These are phyloP conservation scores for Melieria crassipennis DNA, from an alignment of 2,888 invertebrate genomes.

Conservation along the genomic window DNA sequence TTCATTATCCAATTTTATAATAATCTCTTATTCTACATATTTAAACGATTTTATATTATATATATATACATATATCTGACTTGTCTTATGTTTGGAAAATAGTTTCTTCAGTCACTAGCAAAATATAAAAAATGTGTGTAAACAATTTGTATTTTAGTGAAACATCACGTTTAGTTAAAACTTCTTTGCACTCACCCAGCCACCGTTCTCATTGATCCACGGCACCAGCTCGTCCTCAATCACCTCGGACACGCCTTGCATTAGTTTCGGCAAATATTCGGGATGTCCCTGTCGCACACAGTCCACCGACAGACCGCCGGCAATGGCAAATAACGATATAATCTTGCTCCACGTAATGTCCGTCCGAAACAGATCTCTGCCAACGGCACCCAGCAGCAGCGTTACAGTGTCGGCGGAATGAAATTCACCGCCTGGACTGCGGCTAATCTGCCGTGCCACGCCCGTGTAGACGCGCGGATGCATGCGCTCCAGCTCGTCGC, in stretches of 20 bases:
- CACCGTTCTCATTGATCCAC: slow-evolving; percentile 86
- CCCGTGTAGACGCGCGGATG: slow-evolving; percentile 79
- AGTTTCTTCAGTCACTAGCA: too few relatives aligned
- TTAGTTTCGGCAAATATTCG: slow-evolving; percentile 79
- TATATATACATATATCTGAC: too few relatives aligned
- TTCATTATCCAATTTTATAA: too few relatives aligned
- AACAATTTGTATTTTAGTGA: too few relatives aligned
- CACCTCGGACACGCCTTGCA: slow-evolving; percentile 79
- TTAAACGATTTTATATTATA: too few relatives aligned
- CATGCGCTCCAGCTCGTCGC: slow-evolving; percentile 79
- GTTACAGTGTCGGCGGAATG: slow-evolving; percentile 66
- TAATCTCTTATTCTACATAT: too few relatives aligned
- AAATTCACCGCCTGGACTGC: slow-evolving; percentile 70
- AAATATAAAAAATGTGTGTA: too few relatives aligned
- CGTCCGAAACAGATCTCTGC: slow-evolving; percentile 75
- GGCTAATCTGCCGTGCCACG: slow-evolving; percentile 78
- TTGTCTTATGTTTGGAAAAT: too few relatives aligned
- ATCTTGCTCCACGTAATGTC: slow-evolving; percentile 85
- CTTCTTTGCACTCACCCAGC: slow-evolving; percentile 75
- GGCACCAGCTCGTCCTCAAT: slow-evolving; percentile 75
- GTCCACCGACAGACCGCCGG: slow-evolving; percentile 85
- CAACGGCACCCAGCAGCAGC: slow-evolving; percentile 72
- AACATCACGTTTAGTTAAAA: not conserved
- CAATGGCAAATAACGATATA: slow-evolving; percentile 82
- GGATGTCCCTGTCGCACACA: slow-evolving; percentile 79